Conservation (phyloP, 2,113 vertebrate species). For the Cranoglanis bouderius region DNA sequence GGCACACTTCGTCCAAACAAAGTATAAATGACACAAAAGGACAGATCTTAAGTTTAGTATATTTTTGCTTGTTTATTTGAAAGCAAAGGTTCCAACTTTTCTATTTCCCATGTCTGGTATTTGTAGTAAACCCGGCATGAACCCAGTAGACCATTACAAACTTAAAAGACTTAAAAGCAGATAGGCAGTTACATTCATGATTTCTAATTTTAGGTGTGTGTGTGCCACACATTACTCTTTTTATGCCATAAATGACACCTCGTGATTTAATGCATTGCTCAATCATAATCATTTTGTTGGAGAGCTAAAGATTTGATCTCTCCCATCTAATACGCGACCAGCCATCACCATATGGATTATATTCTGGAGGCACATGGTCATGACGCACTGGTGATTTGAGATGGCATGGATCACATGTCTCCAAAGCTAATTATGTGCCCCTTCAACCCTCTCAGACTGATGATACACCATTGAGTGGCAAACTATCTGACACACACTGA, state of each 20-base stretch:
- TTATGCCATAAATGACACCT: background rate
- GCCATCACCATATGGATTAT: background rate
- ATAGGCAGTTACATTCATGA: background rate
- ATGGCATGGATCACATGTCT: background rate
- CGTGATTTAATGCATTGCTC: background rate
- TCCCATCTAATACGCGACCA: background rate
- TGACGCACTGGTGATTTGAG: background rate
- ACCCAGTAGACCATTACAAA: background rate
- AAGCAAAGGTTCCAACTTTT: background rate
- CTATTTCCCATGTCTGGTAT: background rate
- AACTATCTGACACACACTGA: background rate
- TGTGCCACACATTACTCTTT: background rate
- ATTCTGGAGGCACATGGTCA: background rate
- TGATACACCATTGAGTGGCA: background rate
- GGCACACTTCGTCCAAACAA: background rate
- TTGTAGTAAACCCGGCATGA: background rate
- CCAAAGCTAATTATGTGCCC: conserved; percentile 1
- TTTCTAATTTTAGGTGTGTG: background rate
- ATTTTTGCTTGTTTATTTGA: background rate
- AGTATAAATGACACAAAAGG: background rate
- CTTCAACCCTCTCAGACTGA: background rate
- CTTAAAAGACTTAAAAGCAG: background rate
- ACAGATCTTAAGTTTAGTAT: background rate
- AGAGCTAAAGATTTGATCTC: background rate
- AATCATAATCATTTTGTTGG: background rate